phyloP scores from a whole-genome alignment of 2,113 vertebrate genomes.

The Vidua chalybeata region DNA sequence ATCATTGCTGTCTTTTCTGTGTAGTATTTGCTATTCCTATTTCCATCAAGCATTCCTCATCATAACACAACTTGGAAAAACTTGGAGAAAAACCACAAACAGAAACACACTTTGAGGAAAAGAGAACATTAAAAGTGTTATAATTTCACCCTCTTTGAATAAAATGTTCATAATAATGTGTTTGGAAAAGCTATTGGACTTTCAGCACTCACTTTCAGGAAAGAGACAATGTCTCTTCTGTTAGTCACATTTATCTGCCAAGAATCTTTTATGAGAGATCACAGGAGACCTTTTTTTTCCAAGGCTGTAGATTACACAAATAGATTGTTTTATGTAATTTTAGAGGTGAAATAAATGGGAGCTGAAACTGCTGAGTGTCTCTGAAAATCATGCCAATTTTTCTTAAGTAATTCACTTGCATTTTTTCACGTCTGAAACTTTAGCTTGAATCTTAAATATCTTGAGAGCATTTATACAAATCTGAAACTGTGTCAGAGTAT shows the following conservation, averaged over 20 bases:
- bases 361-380: not conserved
- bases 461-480: not conserved
- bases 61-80: not conserved
- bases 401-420: not conserved
- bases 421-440: not conserved
- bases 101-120: not conserved
- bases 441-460: not conserved
- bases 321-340: slow-evolving; percentile 6
- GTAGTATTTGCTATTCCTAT: not conserved
- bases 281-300: not conserved
- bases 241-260: not conserved
- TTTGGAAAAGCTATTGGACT: not conserved
- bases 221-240: not conserved
- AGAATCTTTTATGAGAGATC: not conserved
- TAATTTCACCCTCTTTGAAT: not conserved
- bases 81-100: not conserved
- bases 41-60: not conserved
- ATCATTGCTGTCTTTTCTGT: not conserved
- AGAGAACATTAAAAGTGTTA: not conserved
- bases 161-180: not conserved
- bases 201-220: not conserved
- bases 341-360: not conserved
- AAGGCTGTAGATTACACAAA: slow-evolving; percentile 8
- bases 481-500: not conserved
- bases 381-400: slow-evolving; percentile 13